phyloP scores from a whole-genome alignment of 2,888 invertebrate genomes.

The Cancer borealis region DNA sequence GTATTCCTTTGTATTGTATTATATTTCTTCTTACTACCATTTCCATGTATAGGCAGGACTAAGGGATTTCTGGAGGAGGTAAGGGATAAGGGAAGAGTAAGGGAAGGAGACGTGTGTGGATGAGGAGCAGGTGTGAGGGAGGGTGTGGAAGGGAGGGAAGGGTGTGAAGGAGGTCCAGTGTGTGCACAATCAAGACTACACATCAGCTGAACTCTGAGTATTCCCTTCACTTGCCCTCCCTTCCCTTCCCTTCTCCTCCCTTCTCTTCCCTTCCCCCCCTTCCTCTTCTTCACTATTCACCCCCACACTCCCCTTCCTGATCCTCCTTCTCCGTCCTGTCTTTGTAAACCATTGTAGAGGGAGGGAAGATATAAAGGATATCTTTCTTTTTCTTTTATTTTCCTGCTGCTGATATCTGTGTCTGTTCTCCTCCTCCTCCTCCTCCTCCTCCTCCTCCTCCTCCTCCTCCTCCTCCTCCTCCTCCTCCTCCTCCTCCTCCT shows the following conservation, averaged over 20 bases:
- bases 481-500: neutral
- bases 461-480: neutral
- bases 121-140: neutral
- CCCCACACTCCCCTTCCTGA: neutral
- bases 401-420: neutral
- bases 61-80: neutral
- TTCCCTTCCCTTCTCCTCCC: too few relatives aligned
- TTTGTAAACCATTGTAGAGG: neutral
- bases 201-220: neutral
- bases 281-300: too few relatives aligned
- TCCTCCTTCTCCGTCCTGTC: neutral
- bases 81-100: too few relatives aligned
- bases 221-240: too few relatives aligned
- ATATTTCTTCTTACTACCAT: neutral
- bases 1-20: neutral
- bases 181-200: neutral
- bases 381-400: too few relatives aligned
- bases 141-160: neutral
- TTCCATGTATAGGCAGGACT: neutral
- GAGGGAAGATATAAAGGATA: neutral
- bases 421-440: neutral
- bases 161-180: neutral
- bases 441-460: neutral
- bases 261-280: too few relatives aligned
- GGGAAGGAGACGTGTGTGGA: neutral